A percentile compares a stretch with the other conserved stretches of the same genome.
phyloP scores from a whole-genome alignment of 2,797 vertebrate genomes.

The Peromyscus melanophrys region DNA sequence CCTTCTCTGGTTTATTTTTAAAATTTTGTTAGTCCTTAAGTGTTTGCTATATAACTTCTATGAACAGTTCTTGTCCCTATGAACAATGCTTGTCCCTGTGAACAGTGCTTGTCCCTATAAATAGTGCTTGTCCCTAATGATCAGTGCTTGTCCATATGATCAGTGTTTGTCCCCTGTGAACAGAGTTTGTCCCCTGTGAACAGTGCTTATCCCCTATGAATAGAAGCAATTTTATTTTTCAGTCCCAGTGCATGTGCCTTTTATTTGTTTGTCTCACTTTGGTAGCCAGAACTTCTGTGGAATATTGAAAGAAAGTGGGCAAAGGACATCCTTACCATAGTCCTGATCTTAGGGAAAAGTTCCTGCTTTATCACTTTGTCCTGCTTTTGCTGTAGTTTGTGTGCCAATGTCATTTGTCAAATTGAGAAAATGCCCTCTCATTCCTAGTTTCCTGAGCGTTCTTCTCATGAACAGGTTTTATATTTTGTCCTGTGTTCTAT shows the following conservation, averaged over 20 bases:
- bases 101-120: too few species aligned
- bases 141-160: too few species aligned
- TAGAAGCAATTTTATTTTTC: neutral
- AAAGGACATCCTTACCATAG: neutral
- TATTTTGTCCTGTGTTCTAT: neutral
- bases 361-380: neutral
- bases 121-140: too few species aligned
- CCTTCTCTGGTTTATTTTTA: neutral
- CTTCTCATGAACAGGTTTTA: neutral
- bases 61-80: neutral
- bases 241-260: neutral
- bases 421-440: neutral
- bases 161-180: neutral
- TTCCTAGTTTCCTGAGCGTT: neutral
- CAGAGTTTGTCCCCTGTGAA: neutral
- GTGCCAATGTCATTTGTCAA: neutral
- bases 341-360: neutral
- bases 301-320: neutral
- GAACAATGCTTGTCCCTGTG: too few species aligned
- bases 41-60: neutral
- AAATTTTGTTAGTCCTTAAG: neutral
- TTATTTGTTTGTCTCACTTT: neutral
- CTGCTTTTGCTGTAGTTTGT: neutral
- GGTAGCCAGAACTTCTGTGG: neutral
- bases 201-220: neutral